A percentile compares a stretch with the other conserved stretches of the same genome.
These are phyloP conservation scores for Heterodera schachtii DNA, from an alignment of 1,140 invertebrate species.

Conservation along the genomic window DNA sequence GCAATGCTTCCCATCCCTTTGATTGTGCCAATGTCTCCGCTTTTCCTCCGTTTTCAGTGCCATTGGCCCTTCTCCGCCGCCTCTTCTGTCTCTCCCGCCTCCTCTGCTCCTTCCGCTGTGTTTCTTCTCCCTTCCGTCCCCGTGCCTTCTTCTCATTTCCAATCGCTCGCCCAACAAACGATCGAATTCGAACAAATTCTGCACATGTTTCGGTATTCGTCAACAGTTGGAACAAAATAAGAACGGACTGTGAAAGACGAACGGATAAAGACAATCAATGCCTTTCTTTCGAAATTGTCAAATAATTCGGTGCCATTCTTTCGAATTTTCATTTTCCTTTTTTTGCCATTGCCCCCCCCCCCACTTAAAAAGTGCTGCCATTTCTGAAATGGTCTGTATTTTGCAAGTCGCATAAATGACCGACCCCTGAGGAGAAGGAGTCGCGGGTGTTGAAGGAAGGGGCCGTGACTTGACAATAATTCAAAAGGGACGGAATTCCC, in stretches of 20 bases:
- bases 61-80: too few species aligned
- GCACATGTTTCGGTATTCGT: not conserved
- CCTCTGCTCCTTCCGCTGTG: not conserved
- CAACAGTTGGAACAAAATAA: not conserved
- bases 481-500: slow-evolving; percentile 5
- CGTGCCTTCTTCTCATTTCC: not conserved
- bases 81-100: too few species aligned
- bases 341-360: not conserved
- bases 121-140: too few species aligned
- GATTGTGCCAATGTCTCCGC: too few species aligned
- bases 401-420: not conserved
- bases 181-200: not conserved
- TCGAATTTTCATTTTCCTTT: too few species aligned
- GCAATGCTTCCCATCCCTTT: too few species aligned
- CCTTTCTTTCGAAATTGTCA: too few species aligned
- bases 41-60: too few species aligned
- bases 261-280: too few species aligned
- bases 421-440: not conserved
- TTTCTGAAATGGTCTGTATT: not conserved
- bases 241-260: not conserved
- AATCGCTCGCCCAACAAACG: too few species aligned
- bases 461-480: slow-evolving; percentile 8
- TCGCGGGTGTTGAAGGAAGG: not conserved
- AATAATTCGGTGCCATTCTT: too few species aligned
- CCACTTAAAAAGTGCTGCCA: not conserved